A percentile compares a stretch with the other conserved stretches of the same genome.
These are phyloP conservation scores for Gymnosoma rotundatum DNA, from an alignment of 2,888 invertebrate species.

Conservation along the genomic window DNA sequence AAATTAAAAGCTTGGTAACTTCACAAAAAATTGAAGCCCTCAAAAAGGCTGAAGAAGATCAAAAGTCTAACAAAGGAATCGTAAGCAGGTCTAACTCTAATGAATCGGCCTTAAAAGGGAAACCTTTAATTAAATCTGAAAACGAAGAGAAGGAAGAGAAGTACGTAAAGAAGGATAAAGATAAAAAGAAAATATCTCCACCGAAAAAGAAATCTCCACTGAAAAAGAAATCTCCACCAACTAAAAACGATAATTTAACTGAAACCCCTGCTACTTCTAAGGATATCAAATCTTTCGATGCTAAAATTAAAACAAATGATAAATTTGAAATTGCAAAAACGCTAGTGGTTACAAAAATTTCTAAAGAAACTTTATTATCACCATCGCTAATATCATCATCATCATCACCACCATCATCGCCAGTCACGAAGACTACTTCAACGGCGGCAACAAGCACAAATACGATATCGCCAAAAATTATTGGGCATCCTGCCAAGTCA, in stretches of 20 bases:
- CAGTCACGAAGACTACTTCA: conserved; percentile 66
- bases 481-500: conserved; percentile 81
- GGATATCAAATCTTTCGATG: conserved; percentile 14
- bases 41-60: conserved; percentile 70
- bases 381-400: conserved; percentile 66
- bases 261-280: conserved; percentile 29
- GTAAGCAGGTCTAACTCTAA: conserved; percentile 69
- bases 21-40: conserved; percentile 71
- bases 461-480: conserved; percentile 80
- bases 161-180: conserved; percentile 57
- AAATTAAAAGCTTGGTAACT: conserved; percentile 68
- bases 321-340: conserved; percentile 63
- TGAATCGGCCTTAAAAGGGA: conserved; percentile 68
- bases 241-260: background rate
- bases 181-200: conserved; percentile 53
- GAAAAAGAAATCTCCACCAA: conserved; percentile 8
- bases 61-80: conserved; percentile 60
- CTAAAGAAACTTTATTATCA: conserved; percentile 67
- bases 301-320: conserved; percentile 68
- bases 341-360: conserved; percentile 54
- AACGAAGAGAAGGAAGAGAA: conserved; percentile 9
- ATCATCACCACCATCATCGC: conserved; percentile 69
- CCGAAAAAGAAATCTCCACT: conserved; percentile 17
- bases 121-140: background rate
- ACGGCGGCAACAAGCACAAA: conserved; percentile 70